Percentiles rank a stretch among this genome's conserved stretches.
These are phyloP conservation scores for Heliconius nattereri DNA, from an alignment of 1,140 invertebrate species.

Conservation along the genomic window DNA sequence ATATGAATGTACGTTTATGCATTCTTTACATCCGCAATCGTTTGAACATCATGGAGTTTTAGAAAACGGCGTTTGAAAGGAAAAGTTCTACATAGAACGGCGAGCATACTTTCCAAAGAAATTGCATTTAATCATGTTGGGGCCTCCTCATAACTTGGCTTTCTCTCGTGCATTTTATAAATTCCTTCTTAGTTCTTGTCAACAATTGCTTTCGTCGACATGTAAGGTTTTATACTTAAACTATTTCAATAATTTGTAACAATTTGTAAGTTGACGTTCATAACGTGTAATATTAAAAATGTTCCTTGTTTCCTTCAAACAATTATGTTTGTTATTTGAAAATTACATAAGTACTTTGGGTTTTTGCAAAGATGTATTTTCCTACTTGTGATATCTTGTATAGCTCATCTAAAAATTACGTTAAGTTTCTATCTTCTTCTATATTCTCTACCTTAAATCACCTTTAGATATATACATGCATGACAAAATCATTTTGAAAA, in stretches of 20 bases:
- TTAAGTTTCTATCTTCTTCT: too few relatives aligned
- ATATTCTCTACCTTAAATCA: too few relatives aligned
- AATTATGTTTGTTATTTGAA: not conserved
- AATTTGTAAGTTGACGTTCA: not conserved
- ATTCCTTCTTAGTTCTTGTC: conserved; percentile 69
- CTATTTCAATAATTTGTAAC: conserved; percentile 54
- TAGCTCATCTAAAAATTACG: not conserved
- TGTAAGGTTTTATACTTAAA: conserved; percentile 60
- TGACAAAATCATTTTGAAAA: too few relatives aligned
- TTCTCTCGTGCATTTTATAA: conserved; percentile 71
- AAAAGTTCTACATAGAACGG: conserved; percentile 66
- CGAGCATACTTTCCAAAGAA: conserved; percentile 74
- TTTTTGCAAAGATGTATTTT: not conserved
- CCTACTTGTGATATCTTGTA: not conserved
- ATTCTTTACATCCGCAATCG: conserved; percentile 48
- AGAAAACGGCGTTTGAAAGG: conserved; percentile 61
- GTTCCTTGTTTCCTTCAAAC: not conserved
- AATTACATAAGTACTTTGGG: not conserved
- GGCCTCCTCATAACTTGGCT: conserved; percentile 68
- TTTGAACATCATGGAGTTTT: conserved; percentile 47
- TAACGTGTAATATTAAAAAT: not conserved
- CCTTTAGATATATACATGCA: too few relatives aligned
- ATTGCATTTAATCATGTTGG: conserved; percentile 76
- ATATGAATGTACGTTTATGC: conserved; percentile 22
- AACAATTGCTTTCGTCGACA: conserved; percentile 67